Conservation (phyloP, 2,113 vertebrate species). For the Gambusia affinis region DNA sequence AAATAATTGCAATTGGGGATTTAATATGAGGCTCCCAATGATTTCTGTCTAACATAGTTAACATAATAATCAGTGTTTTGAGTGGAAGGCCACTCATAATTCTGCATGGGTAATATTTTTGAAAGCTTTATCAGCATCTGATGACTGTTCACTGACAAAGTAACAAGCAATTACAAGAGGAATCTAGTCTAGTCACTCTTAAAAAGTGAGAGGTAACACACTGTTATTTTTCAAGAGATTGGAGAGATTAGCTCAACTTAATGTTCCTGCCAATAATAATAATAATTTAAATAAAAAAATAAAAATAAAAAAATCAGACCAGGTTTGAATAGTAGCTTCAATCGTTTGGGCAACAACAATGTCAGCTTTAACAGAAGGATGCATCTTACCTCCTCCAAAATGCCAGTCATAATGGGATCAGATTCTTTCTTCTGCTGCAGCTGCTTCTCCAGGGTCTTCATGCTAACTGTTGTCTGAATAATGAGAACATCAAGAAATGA, state of each 20-base stretch:
- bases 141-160: background rate
- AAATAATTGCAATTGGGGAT: background rate
- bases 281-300: no score
- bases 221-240: background rate
- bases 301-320: background rate
- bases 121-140: background rate
- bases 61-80: background rate
- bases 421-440: slow-evolving; percentile 86
- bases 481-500: background rate
- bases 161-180: background rate
- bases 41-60: background rate
- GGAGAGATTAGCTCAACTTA: background rate
- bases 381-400: slow-evolving; percentile 89
- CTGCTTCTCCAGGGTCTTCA: slow-evolving; percentile 83
- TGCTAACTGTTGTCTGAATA: slow-evolving; percentile 57
- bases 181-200: background rate
- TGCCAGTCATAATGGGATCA: slow-evolving; percentile 90
- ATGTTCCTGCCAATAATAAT: background rate
- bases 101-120: background rate
- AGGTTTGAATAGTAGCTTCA: background rate
- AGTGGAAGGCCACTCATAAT: background rate
- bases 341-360: background rate
- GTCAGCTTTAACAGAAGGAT: background rate
- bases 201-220: background rate
- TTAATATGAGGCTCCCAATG: background rate